phyloP scores from a whole-genome alignment of 1,140 invertebrate genomes.

The Drosophila hydei region DNA sequence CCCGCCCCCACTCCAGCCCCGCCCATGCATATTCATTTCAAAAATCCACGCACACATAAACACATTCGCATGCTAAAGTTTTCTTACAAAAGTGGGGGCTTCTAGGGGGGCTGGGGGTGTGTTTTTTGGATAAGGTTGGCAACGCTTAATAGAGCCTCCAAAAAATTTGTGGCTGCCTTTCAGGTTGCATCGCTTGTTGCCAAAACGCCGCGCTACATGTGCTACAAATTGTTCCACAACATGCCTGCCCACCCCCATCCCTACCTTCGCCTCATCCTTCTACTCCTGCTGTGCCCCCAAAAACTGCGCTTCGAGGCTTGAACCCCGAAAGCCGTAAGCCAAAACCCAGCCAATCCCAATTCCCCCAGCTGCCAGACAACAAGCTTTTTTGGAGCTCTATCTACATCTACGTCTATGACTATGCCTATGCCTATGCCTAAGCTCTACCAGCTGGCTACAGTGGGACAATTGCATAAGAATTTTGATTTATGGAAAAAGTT shows the following conservation, averaged over 20 bases:
- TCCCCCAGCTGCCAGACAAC: slow-evolving; percentile 61
- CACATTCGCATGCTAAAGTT: slow-evolving; percentile 49
- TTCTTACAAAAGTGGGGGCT: slow-evolving; percentile 61
- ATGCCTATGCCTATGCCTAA: slow-evolving; percentile 1
- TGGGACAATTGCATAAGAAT: neutral
- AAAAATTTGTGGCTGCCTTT: slow-evolving; percentile 59
- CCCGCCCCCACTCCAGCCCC: slow-evolving; percentile 15
- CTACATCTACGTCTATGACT: slow-evolving; percentile 16
- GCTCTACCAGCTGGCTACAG: slow-evolving; percentile 2
- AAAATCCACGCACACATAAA: slow-evolving; percentile 59
- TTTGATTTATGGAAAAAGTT: no score
- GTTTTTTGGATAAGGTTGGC: slow-evolving; percentile 34
- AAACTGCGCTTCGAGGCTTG: slow-evolving; percentile 10
- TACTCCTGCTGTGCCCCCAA: neutral
- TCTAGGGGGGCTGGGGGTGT: neutral
- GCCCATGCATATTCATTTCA: slow-evolving; percentile 75
- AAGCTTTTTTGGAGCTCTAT: slow-evolving; percentile 50
- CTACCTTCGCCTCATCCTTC: neutral
- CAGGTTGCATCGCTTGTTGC: slow-evolving; percentile 64
- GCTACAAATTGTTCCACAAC: slow-evolving; percentile 63
- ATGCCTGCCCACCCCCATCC: neutral
- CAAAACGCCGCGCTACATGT: slow-evolving; percentile 65
- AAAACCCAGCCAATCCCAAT: slow-evolving; percentile 73
- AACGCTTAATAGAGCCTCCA: slow-evolving; percentile 78
- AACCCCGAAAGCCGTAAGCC: slow-evolving; percentile 11